Percentiles rank a stretch among this genome's conserved stretches.
These are phyloP conservation scores for Tylochromis polylepis DNA, from an alignment of 2,113 vertebrate species.

Conservation along the genomic window DNA sequence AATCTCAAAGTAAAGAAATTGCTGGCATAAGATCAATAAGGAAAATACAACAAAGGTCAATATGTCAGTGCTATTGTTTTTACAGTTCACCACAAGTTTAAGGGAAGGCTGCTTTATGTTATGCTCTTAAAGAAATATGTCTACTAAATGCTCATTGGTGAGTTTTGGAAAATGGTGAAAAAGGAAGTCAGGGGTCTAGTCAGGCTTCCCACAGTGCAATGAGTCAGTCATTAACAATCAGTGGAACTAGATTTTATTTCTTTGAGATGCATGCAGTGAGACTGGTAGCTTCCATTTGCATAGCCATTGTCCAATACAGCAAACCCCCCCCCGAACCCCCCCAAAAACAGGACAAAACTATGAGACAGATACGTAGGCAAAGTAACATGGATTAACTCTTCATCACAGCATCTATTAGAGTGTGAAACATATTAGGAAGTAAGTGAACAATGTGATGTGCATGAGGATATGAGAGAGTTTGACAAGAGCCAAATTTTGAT, in stretches of 20 bases:
- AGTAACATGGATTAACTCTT: too few relatives aligned
- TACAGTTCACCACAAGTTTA: neutral
- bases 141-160: neutral
- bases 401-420: too few relatives aligned
- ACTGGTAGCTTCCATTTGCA: too few relatives aligned
- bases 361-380: too few relatives aligned
- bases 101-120: neutral
- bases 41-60: neutral
- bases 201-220: neutral
- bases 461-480: too few relatives aligned
- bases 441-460: too few relatives aligned
- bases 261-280: neutral
- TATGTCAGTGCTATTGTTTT: neutral
- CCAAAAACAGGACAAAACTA: too few relatives aligned
- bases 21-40: neutral
- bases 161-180: neutral
- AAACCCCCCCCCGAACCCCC: too few relatives aligned
- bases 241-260: neutral
- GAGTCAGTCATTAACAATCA: neutral
- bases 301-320: too few relatives aligned
- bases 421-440: too few relatives aligned
- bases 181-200: neutral
- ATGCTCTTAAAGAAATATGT: neutral
- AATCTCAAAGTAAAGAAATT: neutral
- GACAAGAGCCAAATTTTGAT: too few relatives aligned